These are phyloP conservation scores for Siphlonurus alternatus DNA, from an alignment of 2,888 invertebrate species.

Conservation along the genomic window DNA sequence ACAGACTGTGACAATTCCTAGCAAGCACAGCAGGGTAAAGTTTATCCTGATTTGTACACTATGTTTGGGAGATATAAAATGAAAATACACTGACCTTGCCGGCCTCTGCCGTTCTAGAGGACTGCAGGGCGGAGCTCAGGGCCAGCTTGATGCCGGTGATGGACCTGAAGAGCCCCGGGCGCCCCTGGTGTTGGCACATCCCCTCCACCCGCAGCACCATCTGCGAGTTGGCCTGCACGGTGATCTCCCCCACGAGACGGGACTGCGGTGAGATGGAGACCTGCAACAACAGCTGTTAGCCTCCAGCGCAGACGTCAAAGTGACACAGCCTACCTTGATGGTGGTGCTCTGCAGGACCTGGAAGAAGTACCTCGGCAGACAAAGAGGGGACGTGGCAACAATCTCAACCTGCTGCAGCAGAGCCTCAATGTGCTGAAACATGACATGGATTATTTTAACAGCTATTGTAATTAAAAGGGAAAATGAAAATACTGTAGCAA, in stretches of 20 bases:
- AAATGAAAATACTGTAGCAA: too few relatives aligned
- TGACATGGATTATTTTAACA: not conserved
- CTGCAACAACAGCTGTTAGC: slow-evolving; percentile 19
- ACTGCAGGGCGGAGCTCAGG: slow-evolving; percentile 44
- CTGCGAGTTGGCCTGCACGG: slow-evolving; percentile 67
- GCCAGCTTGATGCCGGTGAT: slow-evolving; percentile 54
- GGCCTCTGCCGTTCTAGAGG: slow-evolving; percentile 21
- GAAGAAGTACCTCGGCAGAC: slow-evolving; percentile 63
- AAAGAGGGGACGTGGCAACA: slow-evolving; percentile 44
- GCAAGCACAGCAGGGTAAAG: not conserved
- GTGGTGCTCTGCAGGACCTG: slow-evolving; percentile 70
- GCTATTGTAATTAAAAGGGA: not conserved
- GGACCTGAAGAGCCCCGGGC: slow-evolving; percentile 48
- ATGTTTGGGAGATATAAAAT: not conserved
- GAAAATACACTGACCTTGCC: slow-evolving; percentile 13
- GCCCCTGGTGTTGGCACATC: slow-evolving; percentile 58
- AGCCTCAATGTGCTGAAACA: slow-evolving; percentile 21
- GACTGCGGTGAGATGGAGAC: slow-evolving; percentile 69
- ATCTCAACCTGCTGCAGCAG: slow-evolving; percentile 41
- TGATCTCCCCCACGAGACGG: slow-evolving; percentile 59
- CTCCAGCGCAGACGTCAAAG: not conserved
- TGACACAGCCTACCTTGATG: slow-evolving; percentile 36
- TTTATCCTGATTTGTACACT: slow-evolving; percentile 5
- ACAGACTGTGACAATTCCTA: too few relatives aligned
- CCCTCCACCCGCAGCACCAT: slow-evolving; percentile 89